These are phyloP conservation scores for Yponomeuta sedellus DNA, from an alignment of 2,888 invertebrate genomes.

Conservation along the genomic window DNA sequence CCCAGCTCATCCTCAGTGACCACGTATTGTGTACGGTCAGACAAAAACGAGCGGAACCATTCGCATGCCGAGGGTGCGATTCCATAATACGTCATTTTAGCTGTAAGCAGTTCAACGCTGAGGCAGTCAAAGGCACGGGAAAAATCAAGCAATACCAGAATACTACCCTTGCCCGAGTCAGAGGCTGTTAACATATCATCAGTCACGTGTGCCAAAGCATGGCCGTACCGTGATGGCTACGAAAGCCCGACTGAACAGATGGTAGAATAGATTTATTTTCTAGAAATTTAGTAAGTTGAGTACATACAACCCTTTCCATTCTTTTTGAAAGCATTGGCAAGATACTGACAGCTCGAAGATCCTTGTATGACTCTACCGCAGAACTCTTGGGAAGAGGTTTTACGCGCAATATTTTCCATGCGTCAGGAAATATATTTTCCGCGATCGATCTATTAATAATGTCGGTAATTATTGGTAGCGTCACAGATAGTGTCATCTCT, in stretches of 20 bases:
- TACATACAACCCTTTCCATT: constrained; percentile 14
- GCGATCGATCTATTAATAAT: too few species aligned
- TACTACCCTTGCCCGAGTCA: constrained; percentile 21
- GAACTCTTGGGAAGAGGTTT: too few species aligned
- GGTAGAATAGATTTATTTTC: constrained; percentile 3
- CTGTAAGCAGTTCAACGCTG: constrained; percentile 19
- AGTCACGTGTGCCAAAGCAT: constrained; percentile 23
- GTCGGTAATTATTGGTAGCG: too few species aligned
- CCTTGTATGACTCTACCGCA: too few species aligned
- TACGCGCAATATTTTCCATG: too few species aligned
- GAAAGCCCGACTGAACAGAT: neutral
- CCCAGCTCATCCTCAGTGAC: neutral
- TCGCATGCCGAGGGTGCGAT: constrained; percentile 10
- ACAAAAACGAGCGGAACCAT: constrained; percentile 11
- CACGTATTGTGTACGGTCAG: constrained; percentile 3
- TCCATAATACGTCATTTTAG: constrained; percentile 19
- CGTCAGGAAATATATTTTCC: too few species aligned
- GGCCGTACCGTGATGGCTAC: constrained; percentile 20
- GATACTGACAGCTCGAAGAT: too few species aligned
- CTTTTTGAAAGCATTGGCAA: neutral
- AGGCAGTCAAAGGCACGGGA: constrained; percentile 28
- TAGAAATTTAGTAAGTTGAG: neutral
- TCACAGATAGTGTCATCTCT: too few species aligned
- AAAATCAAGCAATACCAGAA: constrained; percentile 26
- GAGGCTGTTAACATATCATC: constrained; percentile 23